Evolutionary conservation across 2,797 vertebrate genomes (phyloP).

Genomic region (Lophius americanus): DNA sequence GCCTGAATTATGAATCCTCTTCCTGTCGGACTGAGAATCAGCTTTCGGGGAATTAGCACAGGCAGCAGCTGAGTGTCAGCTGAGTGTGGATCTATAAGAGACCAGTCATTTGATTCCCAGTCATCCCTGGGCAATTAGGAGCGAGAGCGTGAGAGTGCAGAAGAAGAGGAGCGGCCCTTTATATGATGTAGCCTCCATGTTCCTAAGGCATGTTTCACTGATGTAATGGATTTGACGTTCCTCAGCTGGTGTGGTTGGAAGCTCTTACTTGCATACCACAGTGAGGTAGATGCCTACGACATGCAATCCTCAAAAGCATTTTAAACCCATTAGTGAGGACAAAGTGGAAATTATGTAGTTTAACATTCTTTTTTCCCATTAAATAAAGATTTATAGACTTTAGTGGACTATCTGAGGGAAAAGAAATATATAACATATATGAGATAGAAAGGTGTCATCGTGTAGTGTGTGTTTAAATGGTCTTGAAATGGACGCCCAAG

Average conservation of each 20-base stretch:
- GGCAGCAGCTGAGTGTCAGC: conserved; percentile 28
- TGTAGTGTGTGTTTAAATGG: not conserved
- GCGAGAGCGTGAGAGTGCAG: conserved; percentile 26
- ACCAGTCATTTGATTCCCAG: conserved; percentile 70
- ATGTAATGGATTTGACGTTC: conserved; percentile 16
- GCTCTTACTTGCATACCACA: conserved; percentile 7
- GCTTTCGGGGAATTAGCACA: conserved; percentile 43
- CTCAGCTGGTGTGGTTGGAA: conserved; percentile 4
- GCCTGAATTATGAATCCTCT: not conserved
- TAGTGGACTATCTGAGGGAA: not conserved
- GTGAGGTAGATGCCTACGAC: conserved; percentile 20
- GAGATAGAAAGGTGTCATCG: not conserved
- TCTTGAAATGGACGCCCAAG: not conserved
- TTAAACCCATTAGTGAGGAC: not conserved
- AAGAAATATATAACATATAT: conserved; percentile 5
- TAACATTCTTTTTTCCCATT: not conserved
- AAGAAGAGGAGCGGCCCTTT: conserved; percentile 18
- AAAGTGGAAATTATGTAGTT: not conserved
- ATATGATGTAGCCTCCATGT: conserved; percentile 9
- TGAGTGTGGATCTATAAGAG: conserved; percentile 40
- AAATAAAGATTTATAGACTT: not conserved
- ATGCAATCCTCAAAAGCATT: conserved; percentile 5
- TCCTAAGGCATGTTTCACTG: not conserved
- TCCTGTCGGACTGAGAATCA: conserved; percentile 11
- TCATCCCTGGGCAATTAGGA: conserved; percentile 65